These are phyloP conservation scores for Antigone vipio DNA, from an alignment of 2,113 vertebrate species.

Conservation along the genomic window DNA sequence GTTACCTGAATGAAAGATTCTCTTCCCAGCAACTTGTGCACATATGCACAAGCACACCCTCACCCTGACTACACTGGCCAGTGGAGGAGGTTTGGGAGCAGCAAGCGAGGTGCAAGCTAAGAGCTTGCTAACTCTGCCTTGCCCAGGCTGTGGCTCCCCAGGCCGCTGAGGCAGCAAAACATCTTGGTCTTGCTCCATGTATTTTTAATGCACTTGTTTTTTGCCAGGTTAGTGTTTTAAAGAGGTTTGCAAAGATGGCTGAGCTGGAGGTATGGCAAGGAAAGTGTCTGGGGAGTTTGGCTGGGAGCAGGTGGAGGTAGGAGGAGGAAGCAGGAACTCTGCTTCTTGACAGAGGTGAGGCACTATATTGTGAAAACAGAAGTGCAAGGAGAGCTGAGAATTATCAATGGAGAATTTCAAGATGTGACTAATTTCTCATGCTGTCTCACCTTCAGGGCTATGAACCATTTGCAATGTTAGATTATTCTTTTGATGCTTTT, in stretches of 20 bases:
- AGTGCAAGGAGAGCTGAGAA: not conserved
- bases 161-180: not conserved
- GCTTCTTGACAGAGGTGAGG: not conserved
- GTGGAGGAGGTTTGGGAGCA: not conserved
- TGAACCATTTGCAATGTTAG: not conserved
- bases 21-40: not conserved
- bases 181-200: not conserved
- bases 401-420: not conserved
- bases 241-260: not conserved
- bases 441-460: not conserved
- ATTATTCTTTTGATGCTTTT: not conserved
- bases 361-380: not conserved
- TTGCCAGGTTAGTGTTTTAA: not conserved
- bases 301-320: not conserved
- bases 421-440: not conserved
- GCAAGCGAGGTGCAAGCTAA: fast-evolving
- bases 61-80: fast-evolving
- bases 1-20: not conserved
- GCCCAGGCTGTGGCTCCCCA: not conserved
- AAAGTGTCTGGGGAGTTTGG: not conserved
- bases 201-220: not conserved
- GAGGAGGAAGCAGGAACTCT: not conserved
- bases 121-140: not conserved
- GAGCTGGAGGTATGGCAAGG: not conserved
- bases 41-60: not conserved